Base-by-base conservation (phyloP, 1,140 invertebrate genomes). In the Drosophila murphyi region DNA sequence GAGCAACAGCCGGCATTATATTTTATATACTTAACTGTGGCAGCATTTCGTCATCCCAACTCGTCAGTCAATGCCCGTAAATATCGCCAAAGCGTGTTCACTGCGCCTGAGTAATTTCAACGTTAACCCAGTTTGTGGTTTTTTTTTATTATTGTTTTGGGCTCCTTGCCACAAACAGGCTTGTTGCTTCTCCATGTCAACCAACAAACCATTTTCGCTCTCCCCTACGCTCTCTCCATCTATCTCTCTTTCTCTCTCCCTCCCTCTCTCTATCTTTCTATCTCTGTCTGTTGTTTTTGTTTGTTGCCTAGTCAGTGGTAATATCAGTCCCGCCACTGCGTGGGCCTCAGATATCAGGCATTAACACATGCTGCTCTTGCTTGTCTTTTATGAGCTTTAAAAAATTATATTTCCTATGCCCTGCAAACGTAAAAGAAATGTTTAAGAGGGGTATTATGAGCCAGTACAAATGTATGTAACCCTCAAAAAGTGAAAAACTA, bases 31-130 rank as follows among this genome's bases (percentile, higher is more conserved):
- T 7, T 41, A n/a, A 4, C 3, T 43, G 39, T 59, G 45, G 54
- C 41, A 63, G 76, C 76, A 65, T 83, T 83, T 83, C 80, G 80
- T 83, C 80, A 83, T 85, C 80, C 76, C 67, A 29, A 64, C 12
- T 29, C 57, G 72, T 48, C 74, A n/a, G 64, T 60, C 63, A 57
- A 72, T 34, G 61, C 61, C 51, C 31, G 45, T 72, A 37, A 72
- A 63, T 72, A 72, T 65, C 61, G 60, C 60, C 32, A 52, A 43
- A 20, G 20, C 20, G 51, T n/a, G 55, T 43, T 67, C 47, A 41
- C 8, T 32, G 61, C 10, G 31, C 35, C 29, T 37, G 65, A 61
- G 50, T 62, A 55, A 70, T 62, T 48, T 35, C 32, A 35, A 31
- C 52, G 65, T 51, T 74, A 74, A 57, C 72, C 72, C 51, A 74